Evolutionary conservation across 2,113 vertebrate genomes (phyloP).

Genomic region (Lethenteron reissneri): DNA sequence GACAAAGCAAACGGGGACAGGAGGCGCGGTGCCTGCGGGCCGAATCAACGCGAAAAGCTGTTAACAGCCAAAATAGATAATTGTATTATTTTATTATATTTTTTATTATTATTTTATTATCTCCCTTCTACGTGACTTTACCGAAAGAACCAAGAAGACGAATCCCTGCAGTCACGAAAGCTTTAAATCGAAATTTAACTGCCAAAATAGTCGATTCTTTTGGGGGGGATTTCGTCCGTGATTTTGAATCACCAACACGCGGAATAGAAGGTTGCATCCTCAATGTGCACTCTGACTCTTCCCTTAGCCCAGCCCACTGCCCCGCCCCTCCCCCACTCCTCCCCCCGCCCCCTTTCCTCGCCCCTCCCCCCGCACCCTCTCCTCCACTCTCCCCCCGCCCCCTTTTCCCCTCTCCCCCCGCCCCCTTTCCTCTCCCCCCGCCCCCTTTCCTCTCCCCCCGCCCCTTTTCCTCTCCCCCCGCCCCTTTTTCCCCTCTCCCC

Average conservation of each 20-base stretch:
- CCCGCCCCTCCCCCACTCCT: slow-evolving; percentile 38
- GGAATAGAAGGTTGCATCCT: slow-evolving; percentile 12
- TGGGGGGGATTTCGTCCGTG: too few species aligned
- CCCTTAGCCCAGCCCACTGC: slow-evolving; percentile 28
- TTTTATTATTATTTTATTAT: too few species aligned
- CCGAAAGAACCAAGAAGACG: too few species aligned
- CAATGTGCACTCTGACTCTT: slow-evolving; percentile 19
- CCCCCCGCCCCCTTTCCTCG: slow-evolving; percentile 32
- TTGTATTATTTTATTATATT: too few species aligned
- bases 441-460: slow-evolving; percentile 27
- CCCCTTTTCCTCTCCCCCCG: slow-evolving; percentile 16
- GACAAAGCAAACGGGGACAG: too few species aligned
- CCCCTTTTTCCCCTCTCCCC: neutral
- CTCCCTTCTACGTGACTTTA: too few species aligned
- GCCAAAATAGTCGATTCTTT: too few species aligned
- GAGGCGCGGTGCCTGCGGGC: too few species aligned
- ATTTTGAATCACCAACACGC: slow-evolving; percentile 3
- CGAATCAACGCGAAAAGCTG: too few species aligned
- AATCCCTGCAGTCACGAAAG: too few species aligned
- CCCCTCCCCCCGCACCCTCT: slow-evolving; percentile 14
- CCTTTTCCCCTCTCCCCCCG: slow-evolving; percentile 15
- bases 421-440: slow-evolving; percentile 22
- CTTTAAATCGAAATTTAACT: too few species aligned
- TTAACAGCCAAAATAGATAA: too few species aligned
- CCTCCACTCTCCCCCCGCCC: slow-evolving; percentile 14